Evolutionary conservation across 2,797 vertebrate genomes (phyloP), one percentile per base, ranked within the genome.

Genomic region (Microhierax caerulescens): DNA sequence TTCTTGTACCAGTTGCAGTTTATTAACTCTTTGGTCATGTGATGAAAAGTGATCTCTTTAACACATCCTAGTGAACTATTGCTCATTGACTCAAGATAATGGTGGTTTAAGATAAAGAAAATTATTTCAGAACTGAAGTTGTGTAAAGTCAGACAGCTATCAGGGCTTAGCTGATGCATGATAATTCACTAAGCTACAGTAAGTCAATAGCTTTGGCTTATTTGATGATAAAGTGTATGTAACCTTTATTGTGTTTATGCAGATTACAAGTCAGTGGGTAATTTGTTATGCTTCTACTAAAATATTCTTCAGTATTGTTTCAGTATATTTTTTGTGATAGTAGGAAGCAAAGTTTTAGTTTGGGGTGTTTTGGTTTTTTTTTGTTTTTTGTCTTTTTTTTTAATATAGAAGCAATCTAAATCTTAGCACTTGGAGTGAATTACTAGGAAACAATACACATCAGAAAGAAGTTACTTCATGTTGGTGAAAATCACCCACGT

Each of bases 341-440:
- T 32, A 68, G 51, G 23, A 69, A 61, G 14, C 0, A 54, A 45
- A 30, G 4, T 7, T 47, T 18, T 3, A n/a, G n/a, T n/a, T n/a
- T n/a, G n/a, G n/a, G n/a, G 10, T 6, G 2, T n/a, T 47, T 43
- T n/a, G 20, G 13, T 27, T 3, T 25, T 7, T 3, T 3, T 8
- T 30, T 60, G 20, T 37, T 20, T 5, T 22, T 37, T 41, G 13
- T 41, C 6, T 50, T 47, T 23, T 41, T 73, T 32, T 47, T 6
- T 7, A 43, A 23, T 16, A 56, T 28, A 87, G 30, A 57, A 57
- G 2, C 4, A 65, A 21, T 64, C 3, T 69, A n/a, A 60, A 23
- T 61, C 23, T 37, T 41, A 27, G 4, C 23, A 7, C 53, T 75
- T 60, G 5, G 30, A 75, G 67, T 53, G 1, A 79, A 57, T 76